phyloP scores from a whole-genome alignment of 2,113 vertebrate species.

The Pygoscelis antarcticus region DNA sequence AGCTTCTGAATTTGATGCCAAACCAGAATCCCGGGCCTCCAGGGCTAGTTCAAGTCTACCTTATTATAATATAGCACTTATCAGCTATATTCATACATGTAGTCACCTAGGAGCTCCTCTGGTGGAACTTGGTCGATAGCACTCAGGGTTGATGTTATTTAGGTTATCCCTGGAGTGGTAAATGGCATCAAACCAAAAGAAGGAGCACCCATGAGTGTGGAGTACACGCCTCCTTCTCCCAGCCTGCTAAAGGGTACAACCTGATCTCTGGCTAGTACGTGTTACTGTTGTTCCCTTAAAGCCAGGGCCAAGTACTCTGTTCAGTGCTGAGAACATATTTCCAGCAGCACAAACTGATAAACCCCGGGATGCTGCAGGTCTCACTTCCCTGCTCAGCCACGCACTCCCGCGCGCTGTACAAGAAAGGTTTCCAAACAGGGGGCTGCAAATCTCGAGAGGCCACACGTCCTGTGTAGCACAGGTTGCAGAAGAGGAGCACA shows the following conservation, averaged over 20 bases:
- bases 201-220: not conserved
- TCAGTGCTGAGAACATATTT: not conserved
- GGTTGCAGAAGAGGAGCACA: not conserved
- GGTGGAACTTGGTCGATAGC: not conserved
- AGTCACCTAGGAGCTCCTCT: not conserved
- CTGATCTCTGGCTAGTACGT: no score
- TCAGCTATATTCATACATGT: not conserved
- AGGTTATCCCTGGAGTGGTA: not conserved
- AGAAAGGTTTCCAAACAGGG: not conserved
- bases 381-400: fast-evolving
- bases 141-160: not conserved
- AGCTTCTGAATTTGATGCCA: not conserved
- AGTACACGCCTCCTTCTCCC: not conserved
- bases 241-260: not conserved
- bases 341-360: not conserved
- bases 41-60: not conserved
- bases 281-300: not conserved
- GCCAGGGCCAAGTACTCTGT: not conserved
- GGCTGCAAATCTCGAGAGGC: not conserved
- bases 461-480: no score
- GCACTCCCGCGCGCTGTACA: fast-evolving
- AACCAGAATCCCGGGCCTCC: not conserved
- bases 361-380: not conserved
- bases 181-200: not conserved
- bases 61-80: not conserved